Evolutionary conservation across 2,888 invertebrate species (phyloP).

Genomic region (Elgonia sp.): DNA sequence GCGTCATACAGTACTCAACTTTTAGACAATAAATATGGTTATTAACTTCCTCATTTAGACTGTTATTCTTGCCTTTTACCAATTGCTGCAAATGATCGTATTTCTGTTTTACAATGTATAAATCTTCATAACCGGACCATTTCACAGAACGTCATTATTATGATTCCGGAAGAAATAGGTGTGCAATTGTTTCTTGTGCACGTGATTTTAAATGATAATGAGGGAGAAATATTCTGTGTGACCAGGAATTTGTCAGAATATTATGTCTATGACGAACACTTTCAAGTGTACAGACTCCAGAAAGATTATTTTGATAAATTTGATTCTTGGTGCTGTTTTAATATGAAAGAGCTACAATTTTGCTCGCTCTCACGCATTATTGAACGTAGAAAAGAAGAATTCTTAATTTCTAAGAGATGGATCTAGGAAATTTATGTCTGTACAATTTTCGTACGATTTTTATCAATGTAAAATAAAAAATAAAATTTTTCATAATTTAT

Average conservation of each 20-base stretch:
- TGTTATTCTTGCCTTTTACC: not conserved
- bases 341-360: not conserved
- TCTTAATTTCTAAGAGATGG: not conserved
- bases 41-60: not conserved
- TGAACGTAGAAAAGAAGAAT: not conserved
- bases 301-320: not conserved
- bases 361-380: not conserved
- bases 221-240: not conserved
- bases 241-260: not conserved
- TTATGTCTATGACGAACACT: not conserved
- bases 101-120: not conserved
- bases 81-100: not conserved
- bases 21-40: not conserved
- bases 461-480: too few species aligned
- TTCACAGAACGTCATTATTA: not conserved
- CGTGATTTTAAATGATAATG: not conserved
- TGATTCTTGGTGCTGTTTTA: not conserved
- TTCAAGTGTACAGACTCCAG: not conserved
- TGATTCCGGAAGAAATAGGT: not conserved
- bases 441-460: too few species aligned
- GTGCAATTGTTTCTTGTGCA: not conserved
- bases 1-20: not conserved
- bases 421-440: not conserved
- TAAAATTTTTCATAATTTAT: too few species aligned
- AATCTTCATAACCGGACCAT: not conserved